phyloP scores from a whole-genome alignment of 2,888 invertebrate species.

The Balanococcus diminutus region DNA sequence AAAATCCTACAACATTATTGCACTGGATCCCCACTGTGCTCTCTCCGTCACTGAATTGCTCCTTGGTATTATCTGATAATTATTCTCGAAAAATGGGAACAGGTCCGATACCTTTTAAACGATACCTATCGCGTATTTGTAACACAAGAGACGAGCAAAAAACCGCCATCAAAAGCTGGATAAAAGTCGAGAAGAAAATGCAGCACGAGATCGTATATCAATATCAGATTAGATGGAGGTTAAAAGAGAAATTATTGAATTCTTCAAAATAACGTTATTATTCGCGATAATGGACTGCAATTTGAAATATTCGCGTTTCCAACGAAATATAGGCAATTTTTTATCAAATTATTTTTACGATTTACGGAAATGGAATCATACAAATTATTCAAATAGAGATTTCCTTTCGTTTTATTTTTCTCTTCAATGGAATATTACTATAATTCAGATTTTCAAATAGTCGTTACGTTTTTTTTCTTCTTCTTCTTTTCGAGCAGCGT shows the following conservation, averaged over 20 bases:
- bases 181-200: background rate
- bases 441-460: background rate
- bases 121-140: background rate
- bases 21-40: too few relatives aligned
- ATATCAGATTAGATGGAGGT: background rate
- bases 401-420: conserved; percentile 19
- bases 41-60: too few relatives aligned
- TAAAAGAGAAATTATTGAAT: background rate
- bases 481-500: background rate
- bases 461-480: background rate
- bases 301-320: background rate
- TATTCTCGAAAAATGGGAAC: too few relatives aligned
- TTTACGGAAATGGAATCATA: conserved; percentile 14
- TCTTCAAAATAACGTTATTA: background rate
- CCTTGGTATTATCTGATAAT: too few relatives aligned
- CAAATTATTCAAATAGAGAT: conserved; percentile 29
- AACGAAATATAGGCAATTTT: background rate
- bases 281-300: background rate
- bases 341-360: conserved; percentile 8
- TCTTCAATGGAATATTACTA: background rate
- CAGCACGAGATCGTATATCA: background rate
- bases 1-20: too few relatives aligned
- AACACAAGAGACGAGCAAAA: background rate
- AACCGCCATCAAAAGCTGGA: background rate
- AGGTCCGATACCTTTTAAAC: too few relatives aligned